phyloP scores from a whole-genome alignment of 53 echinoderm and acorn worm genomes.

The Henricia sp. region DNA sequence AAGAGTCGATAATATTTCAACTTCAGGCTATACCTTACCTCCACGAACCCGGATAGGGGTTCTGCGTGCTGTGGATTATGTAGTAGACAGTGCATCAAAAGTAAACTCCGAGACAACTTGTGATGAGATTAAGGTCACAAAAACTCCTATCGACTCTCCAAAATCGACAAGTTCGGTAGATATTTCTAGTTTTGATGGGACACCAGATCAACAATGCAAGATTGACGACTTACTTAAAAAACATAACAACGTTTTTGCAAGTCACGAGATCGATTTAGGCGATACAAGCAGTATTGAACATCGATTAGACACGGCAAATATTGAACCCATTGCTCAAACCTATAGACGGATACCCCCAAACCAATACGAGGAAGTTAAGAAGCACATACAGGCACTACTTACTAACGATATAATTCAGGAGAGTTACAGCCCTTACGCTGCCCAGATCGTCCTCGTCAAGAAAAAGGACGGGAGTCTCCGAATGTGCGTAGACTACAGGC shows the following conservation, averaged over 20 bases:
- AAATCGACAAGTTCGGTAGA: no score
- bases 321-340: not conserved
- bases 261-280: not conserved
- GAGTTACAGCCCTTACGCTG: conserved; percentile 71
- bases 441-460: conserved; percentile 56
- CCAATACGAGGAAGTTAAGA: conserved; percentile 60
- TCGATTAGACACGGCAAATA: not conserved
- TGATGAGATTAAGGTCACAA: not conserved
- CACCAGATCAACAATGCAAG: no score
- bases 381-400: conserved; percentile 29
- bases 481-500: conserved; percentile 68
- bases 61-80: not conserved
- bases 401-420: no score
- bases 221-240: not conserved
- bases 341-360: no score
- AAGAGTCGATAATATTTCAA: conserved; percentile 4
- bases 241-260: conserved; percentile 6
- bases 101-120: not conserved
- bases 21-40: not conserved
- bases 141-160: no score
- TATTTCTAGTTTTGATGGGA: not conserved
- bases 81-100: not conserved
- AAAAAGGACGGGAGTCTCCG: conserved; percentile 77
- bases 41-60: not conserved
- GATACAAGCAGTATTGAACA: not conserved